Base-by-base conservation (phyloP, 2,113 vertebrate genomes). In the Phasianus colchicus region DNA sequence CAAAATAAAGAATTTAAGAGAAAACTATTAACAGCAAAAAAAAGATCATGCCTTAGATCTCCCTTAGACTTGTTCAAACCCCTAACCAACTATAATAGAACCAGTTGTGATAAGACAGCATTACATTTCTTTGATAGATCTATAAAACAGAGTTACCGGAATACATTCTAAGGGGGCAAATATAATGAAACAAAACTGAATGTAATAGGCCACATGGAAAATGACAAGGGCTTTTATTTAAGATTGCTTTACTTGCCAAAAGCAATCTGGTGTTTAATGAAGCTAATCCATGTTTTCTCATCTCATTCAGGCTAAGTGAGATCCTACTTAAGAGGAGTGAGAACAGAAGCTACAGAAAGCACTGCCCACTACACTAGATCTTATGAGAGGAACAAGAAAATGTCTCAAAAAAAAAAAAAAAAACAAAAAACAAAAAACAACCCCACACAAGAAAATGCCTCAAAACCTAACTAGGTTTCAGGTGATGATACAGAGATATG, bases 241-340 rank as follows among this genome's bases (percentile, higher is more conserved):
- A 86, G 88, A 42, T 80, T 3, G 1, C 50, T 77, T 95, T 83
- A 89, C 60, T 86, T 90, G 72, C 29, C 65, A 91, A 90, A 88
- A 95, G 69, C 90, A 67, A 88, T 80, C 42, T 94, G 40, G 55
- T 94, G 64, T 69, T 91, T 83, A 90, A 93, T 55, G 69, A 93
- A 86, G 88, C 83, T 91, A 83, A 89, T 71, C 36, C 60, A 15
- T 63, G 32, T 73, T 79, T 73, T 85, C 64, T 80, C 45, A 27
- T 70, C 29, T 83, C 58, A 61, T 52, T 87, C 75, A 83, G 19
- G 47, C 27, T 76, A 89, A 74, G 57, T 67, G 80, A 86, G 45
- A 77, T 30, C 32, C 42, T 30, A 36, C 76, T 80, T 81, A 72
- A 77, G 45, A 91, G 15, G 42, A 80, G 64, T 65, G 71, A 83